A percentile compares a stretch with the other conserved stretches of the same genome.
Evolutionary conservation across 1,140 invertebrate genomes (phyloP).

Genomic region (Philaenus spumarius): DNA sequence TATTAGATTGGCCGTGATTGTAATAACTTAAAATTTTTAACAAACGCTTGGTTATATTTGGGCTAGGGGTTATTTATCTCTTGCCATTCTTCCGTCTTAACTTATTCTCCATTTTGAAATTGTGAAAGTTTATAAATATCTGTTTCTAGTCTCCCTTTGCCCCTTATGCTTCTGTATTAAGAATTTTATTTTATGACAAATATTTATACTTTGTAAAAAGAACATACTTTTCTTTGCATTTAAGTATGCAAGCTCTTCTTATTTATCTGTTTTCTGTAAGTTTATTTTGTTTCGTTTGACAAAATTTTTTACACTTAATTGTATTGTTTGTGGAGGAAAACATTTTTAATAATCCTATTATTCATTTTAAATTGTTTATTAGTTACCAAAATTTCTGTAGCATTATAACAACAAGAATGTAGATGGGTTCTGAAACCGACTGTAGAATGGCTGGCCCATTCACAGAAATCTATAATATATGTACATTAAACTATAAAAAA

Average conservation of each 20-base stretch:
- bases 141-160: conserved; percentile 16
- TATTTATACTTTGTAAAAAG: conserved; percentile 12
- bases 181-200: conserved; percentile 3
- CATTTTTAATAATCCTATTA: neutral
- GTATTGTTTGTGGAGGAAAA: neutral
- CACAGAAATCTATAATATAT: neutral
- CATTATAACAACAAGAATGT: conserved; percentile 3
- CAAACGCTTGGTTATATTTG: neutral
- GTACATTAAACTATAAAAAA: neutral
- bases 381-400: conserved; percentile 21
- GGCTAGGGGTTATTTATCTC: conserved; percentile 9
- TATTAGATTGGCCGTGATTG: neutral
- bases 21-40: neutral
- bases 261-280: conserved; percentile 5
- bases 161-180: conserved; percentile 8
- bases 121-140: conserved; percentile 5
- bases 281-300: neutral
- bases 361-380: neutral
- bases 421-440: too few relatives aligned
- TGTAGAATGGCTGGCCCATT: conserved; percentile 11
- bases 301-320: neutral
- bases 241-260: conserved; percentile 4
- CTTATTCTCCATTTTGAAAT: conserved; percentile 8
- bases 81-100: conserved; percentile 7
- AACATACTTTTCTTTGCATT: conserved; percentile 14